A percentile compares a stretch with the other conserved stretches of the same genome.
Evolutionary conservation across 2,888 invertebrate genomes (phyloP).

Genomic region (Scrobipalpa costella): DNA sequence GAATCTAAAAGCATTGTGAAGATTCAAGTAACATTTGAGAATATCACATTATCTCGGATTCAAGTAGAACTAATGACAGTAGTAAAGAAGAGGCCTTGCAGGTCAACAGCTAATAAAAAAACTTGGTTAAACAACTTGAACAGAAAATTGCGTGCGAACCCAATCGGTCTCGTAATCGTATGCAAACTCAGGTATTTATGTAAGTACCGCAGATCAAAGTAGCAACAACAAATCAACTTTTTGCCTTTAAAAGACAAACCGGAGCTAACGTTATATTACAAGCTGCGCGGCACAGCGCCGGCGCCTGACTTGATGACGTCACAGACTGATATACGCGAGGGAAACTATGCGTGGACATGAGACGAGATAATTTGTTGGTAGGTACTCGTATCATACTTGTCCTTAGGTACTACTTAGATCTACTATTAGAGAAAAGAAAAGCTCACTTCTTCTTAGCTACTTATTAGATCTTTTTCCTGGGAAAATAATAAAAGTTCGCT

Average conservation of each 20-base stretch:
- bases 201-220: constrained; percentile 10
- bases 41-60: too few species aligned
- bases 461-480: too few species aligned
- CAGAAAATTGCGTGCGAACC: constrained; percentile 9
- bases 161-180: background rate
- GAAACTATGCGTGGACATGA: constrained; percentile 29
- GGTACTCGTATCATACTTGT: background rate
- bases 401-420: too few species aligned
- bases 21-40: too few species aligned
- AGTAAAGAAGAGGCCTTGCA: too few species aligned
- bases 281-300: constrained; percentile 55
- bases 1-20: too few species aligned
- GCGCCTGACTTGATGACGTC: constrained; percentile 58
- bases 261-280: constrained; percentile 22
- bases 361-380: constrained; percentile 17
- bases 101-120: background rate
- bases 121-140: background rate
- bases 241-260: constrained; percentile 26
- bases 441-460: too few species aligned
- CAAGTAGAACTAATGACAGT: too few species aligned
- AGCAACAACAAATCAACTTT: constrained; percentile 16
- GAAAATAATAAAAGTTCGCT: too few species aligned
- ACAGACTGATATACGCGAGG: constrained; percentile 31
- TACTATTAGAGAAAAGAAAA: too few species aligned
- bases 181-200: constrained; percentile 1